Percentiles rank a stretch among this genome's conserved stretches.
phyloP scores from a whole-genome alignment of 2,113 vertebrate genomes.

The Coptodon bakossiorum region DNA sequence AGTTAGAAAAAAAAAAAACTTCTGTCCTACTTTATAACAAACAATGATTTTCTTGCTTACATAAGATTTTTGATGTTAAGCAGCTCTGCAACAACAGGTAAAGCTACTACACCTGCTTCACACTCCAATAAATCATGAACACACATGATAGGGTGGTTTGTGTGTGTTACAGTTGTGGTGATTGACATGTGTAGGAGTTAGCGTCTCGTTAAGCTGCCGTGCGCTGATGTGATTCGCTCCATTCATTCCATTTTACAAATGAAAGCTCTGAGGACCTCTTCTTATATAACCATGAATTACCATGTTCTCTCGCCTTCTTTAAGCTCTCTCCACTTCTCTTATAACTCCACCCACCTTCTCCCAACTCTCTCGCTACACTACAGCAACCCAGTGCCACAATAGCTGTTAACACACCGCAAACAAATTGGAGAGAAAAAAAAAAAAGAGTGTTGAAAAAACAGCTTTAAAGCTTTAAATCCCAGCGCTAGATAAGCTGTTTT shows the following conservation, averaged over 20 bases:
- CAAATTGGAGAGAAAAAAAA: slow-evolving; percentile 55
- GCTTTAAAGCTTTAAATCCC: slow-evolving; percentile 64
- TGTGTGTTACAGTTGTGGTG: neutral
- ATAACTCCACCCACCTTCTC: neutral
- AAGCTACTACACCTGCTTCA: neutral
- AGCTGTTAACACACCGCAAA: slow-evolving; percentile 57
- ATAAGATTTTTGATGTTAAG: neutral
- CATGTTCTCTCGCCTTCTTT: neutral
- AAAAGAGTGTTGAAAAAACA: slow-evolving; percentile 11
- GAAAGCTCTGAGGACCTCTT: slow-evolving; percentile 39
- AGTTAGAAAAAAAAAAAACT: neutral
- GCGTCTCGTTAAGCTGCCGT: slow-evolving; percentile 2
- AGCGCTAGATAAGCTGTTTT: slow-evolving; percentile 55
- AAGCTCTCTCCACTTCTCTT: neutral
- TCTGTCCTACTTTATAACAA: neutral
- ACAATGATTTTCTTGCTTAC: neutral
- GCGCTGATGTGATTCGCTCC: slow-evolving; percentile 14
- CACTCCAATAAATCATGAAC: neutral
- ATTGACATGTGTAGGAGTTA: slow-evolving; percentile 4
- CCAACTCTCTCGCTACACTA: neutral
- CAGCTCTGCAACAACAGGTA: neutral
- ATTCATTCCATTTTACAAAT: slow-evolving; percentile 55
- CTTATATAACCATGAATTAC: slow-evolving; percentile 42
- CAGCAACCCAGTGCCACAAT: neutral
- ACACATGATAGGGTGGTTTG: neutral